Conservation (phyloP, 2,888 invertebrate species). For the Drosophila incognita region DNA sequence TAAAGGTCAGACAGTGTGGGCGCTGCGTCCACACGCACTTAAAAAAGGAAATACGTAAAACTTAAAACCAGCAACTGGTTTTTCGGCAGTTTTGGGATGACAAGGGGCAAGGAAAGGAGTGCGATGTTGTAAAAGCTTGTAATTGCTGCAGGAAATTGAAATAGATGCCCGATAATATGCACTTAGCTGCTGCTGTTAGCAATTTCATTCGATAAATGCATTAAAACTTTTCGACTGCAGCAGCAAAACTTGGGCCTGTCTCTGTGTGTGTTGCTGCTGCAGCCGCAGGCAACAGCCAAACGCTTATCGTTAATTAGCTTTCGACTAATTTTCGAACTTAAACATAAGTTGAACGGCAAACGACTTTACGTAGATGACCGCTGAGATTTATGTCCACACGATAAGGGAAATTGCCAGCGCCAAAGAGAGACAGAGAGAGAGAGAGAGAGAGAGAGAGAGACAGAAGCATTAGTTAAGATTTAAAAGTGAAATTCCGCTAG, state of each 20-base stretch:
- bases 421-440: background rate
- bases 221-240: slow-evolving; percentile 70
- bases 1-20: slow-evolving; percentile 67
- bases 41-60: slow-evolving; percentile 43
- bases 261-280: slow-evolving; percentile 14
- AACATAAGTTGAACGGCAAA: slow-evolving; percentile 66
- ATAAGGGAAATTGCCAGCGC: background rate
- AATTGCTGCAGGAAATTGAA: slow-evolving; percentile 78
- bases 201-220: slow-evolving; percentile 77
- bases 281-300: slow-evolving; percentile 47
- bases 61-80: slow-evolving; percentile 61
- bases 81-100: slow-evolving; percentile 2
- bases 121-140: slow-evolving; percentile 36
- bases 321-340: slow-evolving; percentile 72
- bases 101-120: background rate
- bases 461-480: background rate
- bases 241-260: slow-evolving; percentile 35
- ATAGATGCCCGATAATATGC: slow-evolving; percentile 80
- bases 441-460: too few relatives aligned
- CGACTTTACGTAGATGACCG: slow-evolving; percentile 46
- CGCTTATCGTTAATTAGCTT: slow-evolving; percentile 80
- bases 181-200: slow-evolving; percentile 57
- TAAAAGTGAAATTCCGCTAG: slow-evolving; percentile 6
- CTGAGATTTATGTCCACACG: slow-evolving; percentile 48
- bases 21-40: slow-evolving; percentile 16